Evolutionary conservation across 2,888 invertebrate species (phyloP).

Genomic region (Mimas tiliae): DNA sequence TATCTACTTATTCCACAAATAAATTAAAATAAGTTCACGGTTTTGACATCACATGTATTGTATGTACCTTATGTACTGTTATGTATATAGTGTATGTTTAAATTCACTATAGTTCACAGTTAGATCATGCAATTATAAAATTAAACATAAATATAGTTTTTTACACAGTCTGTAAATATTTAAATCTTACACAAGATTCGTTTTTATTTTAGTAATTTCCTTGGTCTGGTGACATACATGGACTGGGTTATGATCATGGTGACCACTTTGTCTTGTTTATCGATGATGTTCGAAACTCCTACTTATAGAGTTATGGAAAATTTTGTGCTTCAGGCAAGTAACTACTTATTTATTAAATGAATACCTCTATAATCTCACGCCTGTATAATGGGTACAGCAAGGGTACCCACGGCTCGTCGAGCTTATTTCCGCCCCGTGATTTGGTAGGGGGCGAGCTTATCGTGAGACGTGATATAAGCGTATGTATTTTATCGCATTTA

Average conservation of each 20-base stretch:
- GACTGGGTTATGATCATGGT: conserved; percentile 99
- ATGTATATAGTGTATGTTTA: not conserved
- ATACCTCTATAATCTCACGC: not conserved
- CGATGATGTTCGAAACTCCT: conserved; percentile 99
- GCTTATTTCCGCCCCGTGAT: not conserved
- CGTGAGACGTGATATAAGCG: too few species aligned
- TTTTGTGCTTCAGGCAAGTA: conserved; percentile 89
- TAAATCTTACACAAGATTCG: not conserved
- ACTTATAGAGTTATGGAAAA: conserved; percentile 97
- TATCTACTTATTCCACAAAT: not conserved
- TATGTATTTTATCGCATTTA: too few species aligned
- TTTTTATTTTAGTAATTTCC: conserved; percentile 91
- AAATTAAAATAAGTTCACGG: not conserved
- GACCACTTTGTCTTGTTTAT: conserved; percentile 98
- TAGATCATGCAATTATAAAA: not conserved
- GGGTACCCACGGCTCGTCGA: too few species aligned
- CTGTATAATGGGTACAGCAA: not conserved
- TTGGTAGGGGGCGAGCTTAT: not conserved
- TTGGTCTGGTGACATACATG: conserved; percentile 98
- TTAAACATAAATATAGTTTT: not conserved
- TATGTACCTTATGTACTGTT: not conserved
- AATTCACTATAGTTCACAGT: not conserved
- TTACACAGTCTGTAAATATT: not conserved
- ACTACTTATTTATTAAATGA: not conserved
- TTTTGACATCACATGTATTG: not conserved